These are phyloP conservation scores for Rhinatrema bivittatum DNA, from an alignment of 2,797 vertebrate species.

Conservation along the genomic window DNA sequence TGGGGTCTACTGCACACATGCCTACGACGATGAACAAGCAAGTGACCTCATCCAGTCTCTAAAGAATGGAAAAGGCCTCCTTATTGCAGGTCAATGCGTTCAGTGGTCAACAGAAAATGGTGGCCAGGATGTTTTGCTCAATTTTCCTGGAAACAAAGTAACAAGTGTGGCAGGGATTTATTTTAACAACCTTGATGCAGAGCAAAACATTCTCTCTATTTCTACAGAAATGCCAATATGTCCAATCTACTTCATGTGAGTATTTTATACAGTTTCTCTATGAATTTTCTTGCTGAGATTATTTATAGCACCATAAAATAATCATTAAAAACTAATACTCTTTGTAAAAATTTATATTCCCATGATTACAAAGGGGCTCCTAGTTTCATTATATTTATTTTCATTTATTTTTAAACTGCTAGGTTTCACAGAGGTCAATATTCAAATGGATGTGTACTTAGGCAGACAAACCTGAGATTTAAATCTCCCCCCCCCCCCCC, in stretches of 20 bases:
- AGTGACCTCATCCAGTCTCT: conserved; percentile 56
- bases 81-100: conserved; percentile 45
- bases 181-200: conserved; percentile 46
- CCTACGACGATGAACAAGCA: conserved; percentile 40
- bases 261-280: conserved; percentile 14
- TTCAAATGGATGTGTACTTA: too few relatives aligned
- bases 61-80: conserved; percentile 44
- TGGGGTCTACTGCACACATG: conserved; percentile 60
- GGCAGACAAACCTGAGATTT: too few relatives aligned
- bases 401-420: too few relatives aligned
- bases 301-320: too few relatives aligned
- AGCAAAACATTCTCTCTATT: conserved; percentile 42
- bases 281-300: too few relatives aligned
- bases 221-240: conserved; percentile 52
- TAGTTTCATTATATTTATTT: too few relatives aligned
- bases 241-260: conserved; percentile 44
- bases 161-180: conserved; percentile 49
- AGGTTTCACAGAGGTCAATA: too few relatives aligned
- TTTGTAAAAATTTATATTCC: too few relatives aligned
- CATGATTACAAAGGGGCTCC: too few relatives aligned
- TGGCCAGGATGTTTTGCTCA: conserved; percentile 41
- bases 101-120: conserved; percentile 30
- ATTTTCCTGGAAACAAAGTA: conserved; percentile 56
- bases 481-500: too few relatives aligned
- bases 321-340: too few relatives aligned